Conservation (phyloP, 2,797 vertebrate genomes). For the Rhynchonycteris naso region DNA sequence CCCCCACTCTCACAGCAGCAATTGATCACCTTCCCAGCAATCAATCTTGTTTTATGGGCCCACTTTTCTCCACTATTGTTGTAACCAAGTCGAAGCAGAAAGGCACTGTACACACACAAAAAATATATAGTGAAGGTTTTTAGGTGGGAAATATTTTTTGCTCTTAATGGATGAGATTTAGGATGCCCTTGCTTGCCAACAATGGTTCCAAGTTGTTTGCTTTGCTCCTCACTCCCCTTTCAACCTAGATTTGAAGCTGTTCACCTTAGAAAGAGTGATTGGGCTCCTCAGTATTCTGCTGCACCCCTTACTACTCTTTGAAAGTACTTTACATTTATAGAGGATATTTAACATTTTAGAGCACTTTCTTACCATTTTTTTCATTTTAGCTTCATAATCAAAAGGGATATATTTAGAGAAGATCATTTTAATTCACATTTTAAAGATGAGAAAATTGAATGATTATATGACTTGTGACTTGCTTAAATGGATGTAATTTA, state of each 20-base stretch:
- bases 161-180: conserved; percentile 74
- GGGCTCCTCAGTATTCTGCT: conserved; percentile 43
- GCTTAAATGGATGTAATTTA: not conserved
- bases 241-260: conserved; percentile 50
- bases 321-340: conserved; percentile 30
- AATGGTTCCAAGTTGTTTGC: conserved; percentile 22
- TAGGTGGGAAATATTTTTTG: not conserved
- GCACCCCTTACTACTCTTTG: not conserved
- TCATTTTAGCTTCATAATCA: conserved; percentile 28
- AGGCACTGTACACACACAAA: conserved; percentile 62
- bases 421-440: conserved; percentile 46
- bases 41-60: conserved; percentile 84
- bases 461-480: conserved; percentile 31
- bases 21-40: conserved; percentile 82
- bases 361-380: not conserved
- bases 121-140: conserved; percentile 70
- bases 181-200: conserved; percentile 35
- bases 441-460: conserved; percentile 39
- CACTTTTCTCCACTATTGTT: conserved; percentile 82
- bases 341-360: conserved; percentile 32
- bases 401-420: conserved; percentile 38
- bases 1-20: conserved; percentile 75
- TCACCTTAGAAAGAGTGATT: conserved; percentile 41
- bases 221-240: not conserved
- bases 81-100: conserved; percentile 78